phyloP scores from a whole-genome alignment of 2,888 invertebrate genomes.

The Dicranocentrus wangi region DNA sequence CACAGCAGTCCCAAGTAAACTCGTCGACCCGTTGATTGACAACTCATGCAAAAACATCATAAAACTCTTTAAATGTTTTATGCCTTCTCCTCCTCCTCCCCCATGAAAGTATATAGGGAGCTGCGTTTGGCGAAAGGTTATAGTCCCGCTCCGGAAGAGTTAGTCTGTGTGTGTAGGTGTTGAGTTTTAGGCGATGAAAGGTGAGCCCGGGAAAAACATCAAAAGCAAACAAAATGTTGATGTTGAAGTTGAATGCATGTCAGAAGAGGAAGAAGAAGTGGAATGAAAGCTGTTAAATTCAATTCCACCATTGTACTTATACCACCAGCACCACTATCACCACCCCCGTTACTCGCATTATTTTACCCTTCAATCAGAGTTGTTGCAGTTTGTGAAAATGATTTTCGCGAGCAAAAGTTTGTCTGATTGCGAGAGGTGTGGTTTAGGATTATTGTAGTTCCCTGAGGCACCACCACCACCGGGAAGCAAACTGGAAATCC shows the following conservation, averaged over 20 bases:
- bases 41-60: conserved; percentile 16
- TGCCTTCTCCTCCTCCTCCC: background rate
- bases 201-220: background rate
- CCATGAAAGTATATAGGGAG: background rate
- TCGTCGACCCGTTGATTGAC: conserved; percentile 6
- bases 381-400: too few species aligned
- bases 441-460: conserved; percentile 3
- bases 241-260: conserved; percentile 8
- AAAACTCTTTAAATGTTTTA: conserved; percentile 8
- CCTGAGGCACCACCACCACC: background rate
- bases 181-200: background rate
- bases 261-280: background rate
- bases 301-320: too few species aligned
- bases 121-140: too few species aligned
- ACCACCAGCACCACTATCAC: too few species aligned
- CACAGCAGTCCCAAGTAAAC: too few species aligned
- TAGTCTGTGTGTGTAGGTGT: conserved; percentile 12
- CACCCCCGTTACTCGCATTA: too few species aligned
- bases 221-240: conserved; percentile 14
- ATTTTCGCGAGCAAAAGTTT: too few species aligned
- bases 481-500: background rate
- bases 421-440: too few species aligned
- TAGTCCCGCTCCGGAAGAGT: too few species aligned
- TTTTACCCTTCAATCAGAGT: too few species aligned
- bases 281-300: background rate